phyloP scores from a whole-genome alignment of 2,113 vertebrate genomes.

The Brienomyrus brachyistius region DNA sequence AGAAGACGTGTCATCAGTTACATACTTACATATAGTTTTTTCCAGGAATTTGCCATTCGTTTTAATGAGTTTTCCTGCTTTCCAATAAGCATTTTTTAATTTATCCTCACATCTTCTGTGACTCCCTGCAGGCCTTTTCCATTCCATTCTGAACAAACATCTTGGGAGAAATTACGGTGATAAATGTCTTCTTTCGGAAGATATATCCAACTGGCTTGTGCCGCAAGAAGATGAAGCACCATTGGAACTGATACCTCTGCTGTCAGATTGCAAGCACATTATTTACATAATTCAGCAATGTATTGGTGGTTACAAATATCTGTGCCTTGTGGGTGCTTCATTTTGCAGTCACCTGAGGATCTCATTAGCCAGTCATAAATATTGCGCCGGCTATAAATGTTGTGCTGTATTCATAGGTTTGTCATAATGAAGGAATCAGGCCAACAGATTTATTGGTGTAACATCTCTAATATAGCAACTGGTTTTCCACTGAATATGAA shows the following conservation, averaged over 20 bases:
- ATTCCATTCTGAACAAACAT: neutral
- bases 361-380: neutral
- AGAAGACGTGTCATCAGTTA: neutral
- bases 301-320: neutral
- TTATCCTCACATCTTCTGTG: neutral
- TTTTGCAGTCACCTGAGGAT: neutral
- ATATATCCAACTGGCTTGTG: neutral
- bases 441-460: neutral
- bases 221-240: neutral
- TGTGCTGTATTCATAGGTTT: neutral
- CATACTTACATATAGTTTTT: neutral
- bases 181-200: neutral
- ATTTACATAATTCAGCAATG: neutral
- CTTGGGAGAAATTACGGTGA: neutral
- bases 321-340: neutral
- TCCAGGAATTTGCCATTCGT: neutral
- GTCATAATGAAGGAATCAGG: neutral
- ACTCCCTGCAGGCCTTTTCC: neutral
- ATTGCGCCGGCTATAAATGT: neutral
- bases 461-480: neutral
- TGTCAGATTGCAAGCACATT: neutral
- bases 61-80: neutral
- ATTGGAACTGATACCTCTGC: neutral
- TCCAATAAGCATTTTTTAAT: neutral
- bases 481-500: constrained; percentile 5